phyloP scores from a whole-genome alignment of 2,797 vertebrate species.

The Phoxinus dragarum region DNA sequence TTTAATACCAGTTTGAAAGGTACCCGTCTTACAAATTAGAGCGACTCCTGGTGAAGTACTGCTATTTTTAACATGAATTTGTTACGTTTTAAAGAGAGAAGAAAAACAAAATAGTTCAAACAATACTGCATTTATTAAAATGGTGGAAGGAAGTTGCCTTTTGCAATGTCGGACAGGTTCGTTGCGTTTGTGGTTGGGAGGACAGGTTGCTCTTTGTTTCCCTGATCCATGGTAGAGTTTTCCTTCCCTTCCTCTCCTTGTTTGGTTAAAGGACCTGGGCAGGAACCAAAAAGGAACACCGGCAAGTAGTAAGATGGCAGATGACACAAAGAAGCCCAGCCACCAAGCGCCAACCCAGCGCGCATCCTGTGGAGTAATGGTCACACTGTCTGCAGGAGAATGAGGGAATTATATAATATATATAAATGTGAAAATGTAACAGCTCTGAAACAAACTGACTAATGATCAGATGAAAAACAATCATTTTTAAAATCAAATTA shows the following conservation, averaged over 20 bases:
- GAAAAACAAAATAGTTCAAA: background rate
- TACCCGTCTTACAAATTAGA: background rate
- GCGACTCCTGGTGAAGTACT: background rate
- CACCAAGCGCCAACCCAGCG: slow-evolving; percentile 92
- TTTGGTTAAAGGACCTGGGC: slow-evolving; percentile 76
- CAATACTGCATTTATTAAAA: background rate
- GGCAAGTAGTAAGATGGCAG: slow-evolving; percentile 77
- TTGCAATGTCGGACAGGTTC: slow-evolving; percentile 71
- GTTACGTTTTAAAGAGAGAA: background rate
- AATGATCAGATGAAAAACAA: too few species aligned
- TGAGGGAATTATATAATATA: background rate
- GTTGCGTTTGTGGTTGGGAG: slow-evolving; percentile 37
- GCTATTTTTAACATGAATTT: background rate
- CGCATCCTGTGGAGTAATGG: slow-evolving; percentile 81
- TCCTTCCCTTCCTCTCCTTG: slow-evolving; percentile 62
- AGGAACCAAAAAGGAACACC: slow-evolving; percentile 87
- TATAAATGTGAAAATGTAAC: too few species aligned
- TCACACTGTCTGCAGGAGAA: slow-evolving; percentile 77
- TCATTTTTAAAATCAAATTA: too few species aligned
- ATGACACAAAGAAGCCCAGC: slow-evolving; percentile 85
- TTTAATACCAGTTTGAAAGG: background rate
- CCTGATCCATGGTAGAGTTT: background rate
- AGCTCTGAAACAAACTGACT: too few species aligned
- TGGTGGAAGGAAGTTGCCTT: slow-evolving; percentile 64
- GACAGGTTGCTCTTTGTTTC: background rate